Conservation (phyloP, 2,888 invertebrate species). For the Steromphala cineraria region DNA sequence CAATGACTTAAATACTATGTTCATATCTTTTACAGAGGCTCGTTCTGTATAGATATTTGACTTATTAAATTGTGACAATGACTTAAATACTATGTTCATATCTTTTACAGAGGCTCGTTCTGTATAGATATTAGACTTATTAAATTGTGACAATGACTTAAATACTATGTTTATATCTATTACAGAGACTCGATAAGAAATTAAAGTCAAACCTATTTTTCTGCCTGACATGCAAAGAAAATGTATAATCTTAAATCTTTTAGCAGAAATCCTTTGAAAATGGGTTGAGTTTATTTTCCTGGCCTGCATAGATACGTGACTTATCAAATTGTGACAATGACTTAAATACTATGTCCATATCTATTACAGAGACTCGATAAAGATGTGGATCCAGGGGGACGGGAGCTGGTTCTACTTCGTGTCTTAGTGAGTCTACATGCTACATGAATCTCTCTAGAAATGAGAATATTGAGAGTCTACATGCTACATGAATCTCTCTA, state of each 20-base stretch:
- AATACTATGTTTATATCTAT: slow-evolving; percentile 1
- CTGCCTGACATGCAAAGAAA: too few species aligned
- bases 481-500: background rate
- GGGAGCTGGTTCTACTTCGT: slow-evolving; percentile 64
- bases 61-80: too few species aligned
- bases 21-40: slow-evolving; percentile 50
- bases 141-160: background rate
- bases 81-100: too few species aligned
- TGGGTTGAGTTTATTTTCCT: too few species aligned
- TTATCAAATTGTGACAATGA: background rate
- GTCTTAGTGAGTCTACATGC: slow-evolving; percentile 73
- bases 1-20: background rate
- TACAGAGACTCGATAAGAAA: slow-evolving; percentile 63
- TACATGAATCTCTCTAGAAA: background rate
- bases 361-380: slow-evolving; percentile 59
- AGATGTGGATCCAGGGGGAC: slow-evolving; percentile 53
- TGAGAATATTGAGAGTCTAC: slow-evolving; percentile 44
- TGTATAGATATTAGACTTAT: background rate
- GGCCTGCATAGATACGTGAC: too few species aligned
- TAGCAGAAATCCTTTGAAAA: too few species aligned
- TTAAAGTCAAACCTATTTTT: too few species aligned
- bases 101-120: too few species aligned
- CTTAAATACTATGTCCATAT: background rate
- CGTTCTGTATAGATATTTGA: slow-evolving; percentile 39
- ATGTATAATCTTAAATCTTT: too few species aligned